Base-by-base conservation (phyloP, 2,797 vertebrate genomes). In the Lacerta agilis region DNA sequence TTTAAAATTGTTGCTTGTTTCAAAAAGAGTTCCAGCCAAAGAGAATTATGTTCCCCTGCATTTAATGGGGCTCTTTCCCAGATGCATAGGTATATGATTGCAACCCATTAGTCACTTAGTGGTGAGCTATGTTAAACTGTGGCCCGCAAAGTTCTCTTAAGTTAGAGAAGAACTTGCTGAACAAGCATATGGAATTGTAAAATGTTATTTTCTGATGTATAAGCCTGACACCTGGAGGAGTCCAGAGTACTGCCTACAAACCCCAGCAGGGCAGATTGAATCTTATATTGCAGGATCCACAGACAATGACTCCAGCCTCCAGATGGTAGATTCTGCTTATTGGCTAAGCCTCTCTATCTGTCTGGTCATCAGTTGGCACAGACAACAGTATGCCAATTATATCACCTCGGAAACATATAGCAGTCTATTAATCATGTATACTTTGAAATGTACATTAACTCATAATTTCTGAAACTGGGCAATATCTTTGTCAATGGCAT, bases 281-380 rank as follows among this genome's bases (percentile, higher is more conserved):
- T 93, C 83, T 90, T 72, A 11, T 72, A 82, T 58, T 88, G 86
- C 91, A 89, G 91, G 92, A 91, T 7, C 82, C 88, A 94, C 92
- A 93, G 79, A 92, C 95, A 94, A 88, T 93, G 92, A 49, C 91
- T 94, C 95, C 93, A 94, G 90, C 93, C 94, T 95, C 94, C 94
- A 96, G 94, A 95, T 96, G 95, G 94, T 93, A 95, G 94, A 94
- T 94, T 95, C 94, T 94, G 94, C 94, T 96, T 95, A 95, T 93
- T 94, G 94, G 94, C 95, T 94, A 95, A 94, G 94, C 90, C 92
- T 88, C 92, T 93, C 91, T 95, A 87, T 88, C 83, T 95, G 93
- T 93, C 93, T 94, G 94, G 94, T 94, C 94, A 96, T 94, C 93
- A 96, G 93, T 94, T 95, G 94, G 94, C 94, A 95, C 95, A 87